Percentiles rank a stretch among this genome's conserved stretches.
phyloP scores from a whole-genome alignment of 2,797 vertebrate genomes.

The Enteromius radiatus region DNA sequence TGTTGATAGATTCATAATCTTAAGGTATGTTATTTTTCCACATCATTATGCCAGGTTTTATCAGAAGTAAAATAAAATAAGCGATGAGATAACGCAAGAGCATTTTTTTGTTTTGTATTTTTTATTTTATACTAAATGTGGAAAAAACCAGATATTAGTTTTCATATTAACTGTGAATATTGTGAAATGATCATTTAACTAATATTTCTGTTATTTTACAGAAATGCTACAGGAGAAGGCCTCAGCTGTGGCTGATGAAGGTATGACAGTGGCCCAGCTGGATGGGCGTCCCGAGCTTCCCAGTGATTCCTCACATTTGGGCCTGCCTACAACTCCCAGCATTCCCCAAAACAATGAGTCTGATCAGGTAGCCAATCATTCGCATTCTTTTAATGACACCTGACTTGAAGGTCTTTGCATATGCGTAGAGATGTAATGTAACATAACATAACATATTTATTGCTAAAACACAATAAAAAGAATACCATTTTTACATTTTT shows the following conservation, averaged over 20 bases:
- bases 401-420: neutral
- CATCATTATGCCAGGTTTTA: neutral
- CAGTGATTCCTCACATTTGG: constrained; percentile 80
- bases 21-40: neutral
- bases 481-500: neutral
- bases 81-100: neutral
- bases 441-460: constrained; percentile 1
- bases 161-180: neutral
- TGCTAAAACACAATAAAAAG: neutral
- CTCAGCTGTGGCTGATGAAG: constrained; percentile 89
- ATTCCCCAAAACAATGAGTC: constrained; percentile 82
- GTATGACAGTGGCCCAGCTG: constrained; percentile 80
- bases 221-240: constrained; percentile 98
- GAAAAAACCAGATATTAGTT: neutral
- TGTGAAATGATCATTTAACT: neutral
- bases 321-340: constrained; percentile 79
- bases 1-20: neutral
- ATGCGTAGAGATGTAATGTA: neutral
- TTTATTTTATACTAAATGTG: neutral
- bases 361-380: constrained; percentile 82
- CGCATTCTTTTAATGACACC: neutral
- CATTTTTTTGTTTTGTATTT: neutral
- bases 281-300: constrained; percentile 79
- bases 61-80: neutral
- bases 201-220: constrained; percentile 64